These are phyloP conservation scores for Pseudoatta argentina DNA, from an alignment of 1,140 invertebrate genomes.

Conservation along the genomic window DNA sequence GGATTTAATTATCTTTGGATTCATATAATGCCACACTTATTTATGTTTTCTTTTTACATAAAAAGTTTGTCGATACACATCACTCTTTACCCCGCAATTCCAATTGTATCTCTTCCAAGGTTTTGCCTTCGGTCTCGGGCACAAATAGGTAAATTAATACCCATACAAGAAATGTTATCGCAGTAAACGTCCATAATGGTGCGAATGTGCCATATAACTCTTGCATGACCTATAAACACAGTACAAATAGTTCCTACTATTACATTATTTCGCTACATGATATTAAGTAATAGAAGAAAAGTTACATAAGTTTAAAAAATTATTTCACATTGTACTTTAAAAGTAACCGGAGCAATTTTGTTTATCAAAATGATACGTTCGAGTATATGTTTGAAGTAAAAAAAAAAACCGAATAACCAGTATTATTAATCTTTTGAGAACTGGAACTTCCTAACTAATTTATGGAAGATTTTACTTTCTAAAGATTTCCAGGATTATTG, in stretches of 20 bases:
- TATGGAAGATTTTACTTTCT: too few relatives aligned
- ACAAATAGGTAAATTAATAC: constrained; percentile 87
- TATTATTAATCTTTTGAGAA: too few relatives aligned
- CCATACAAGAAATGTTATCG: constrained; percentile 86
- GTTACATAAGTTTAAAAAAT: neutral
- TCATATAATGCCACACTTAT: constrained; percentile 33
- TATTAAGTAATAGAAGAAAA: constrained; percentile 1
- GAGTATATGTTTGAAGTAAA: too few relatives aligned
- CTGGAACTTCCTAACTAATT: too few relatives aligned
- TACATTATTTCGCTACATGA: neutral
- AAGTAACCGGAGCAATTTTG: neutral
- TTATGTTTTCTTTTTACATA: constrained; percentile 38
- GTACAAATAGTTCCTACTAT: constrained; percentile 14
- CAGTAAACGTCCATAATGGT: constrained; percentile 88
- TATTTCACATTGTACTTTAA: neutral
- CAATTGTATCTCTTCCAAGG: constrained; percentile 87
- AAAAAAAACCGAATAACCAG: too few relatives aligned
- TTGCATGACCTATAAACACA: constrained; percentile 77
- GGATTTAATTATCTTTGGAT: constrained; percentile 6
- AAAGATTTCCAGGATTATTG: too few relatives aligned
- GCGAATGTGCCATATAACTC: constrained; percentile 86
- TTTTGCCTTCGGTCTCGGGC: constrained; percentile 90
- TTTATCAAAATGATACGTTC: neutral
- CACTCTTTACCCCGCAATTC: constrained; percentile 76
- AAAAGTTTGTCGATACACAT: constrained; percentile 7